phyloP scores from a whole-genome alignment of 2,113 vertebrate genomes.

The Microtus montanus region DNA sequence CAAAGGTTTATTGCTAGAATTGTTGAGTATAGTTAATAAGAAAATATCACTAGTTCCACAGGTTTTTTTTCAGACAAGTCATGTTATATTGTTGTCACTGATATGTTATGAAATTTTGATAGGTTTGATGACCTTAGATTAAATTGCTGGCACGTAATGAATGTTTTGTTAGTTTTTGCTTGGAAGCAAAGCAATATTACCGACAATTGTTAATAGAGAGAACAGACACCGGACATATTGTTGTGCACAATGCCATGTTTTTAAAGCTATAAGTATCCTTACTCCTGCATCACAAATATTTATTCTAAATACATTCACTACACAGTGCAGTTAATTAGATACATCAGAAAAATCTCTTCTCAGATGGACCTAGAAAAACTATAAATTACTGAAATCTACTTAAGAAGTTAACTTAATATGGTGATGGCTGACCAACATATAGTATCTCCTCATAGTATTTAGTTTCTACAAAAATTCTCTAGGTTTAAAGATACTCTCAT shows the following conservation, averaged over 20 bases:
- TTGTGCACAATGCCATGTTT: not conserved
- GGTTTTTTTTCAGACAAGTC: constrained; percentile 31
- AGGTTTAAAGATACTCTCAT: not conserved
- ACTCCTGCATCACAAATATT: not conserved
- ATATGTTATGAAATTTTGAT: not conserved
- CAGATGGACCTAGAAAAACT: not conserved
- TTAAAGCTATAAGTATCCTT: not conserved
- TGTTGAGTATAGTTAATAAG: not conserved
- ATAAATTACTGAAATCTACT: not conserved
- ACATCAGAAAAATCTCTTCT: constrained; percentile 17
- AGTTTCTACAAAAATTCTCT: not conserved
- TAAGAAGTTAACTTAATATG: not conserved
- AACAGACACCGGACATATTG: not conserved
- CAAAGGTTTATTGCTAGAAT: not conserved
- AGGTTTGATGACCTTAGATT: not conserved
- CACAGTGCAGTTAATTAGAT: not conserved
- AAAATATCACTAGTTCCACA: not conserved
- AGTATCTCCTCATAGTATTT: not conserved
- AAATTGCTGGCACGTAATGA: not conserved
- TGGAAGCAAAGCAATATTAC: not conserved
- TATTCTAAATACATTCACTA: not conserved
- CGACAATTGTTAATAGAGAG: not conserved
- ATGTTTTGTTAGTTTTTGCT: not conserved
- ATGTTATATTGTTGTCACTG: not conserved
- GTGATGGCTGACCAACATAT: not conserved